These are phyloP conservation scores for Philantomba maxwellii DNA, from an alignment of 2,113 vertebrate genomes.

Conservation along the genomic window DNA sequence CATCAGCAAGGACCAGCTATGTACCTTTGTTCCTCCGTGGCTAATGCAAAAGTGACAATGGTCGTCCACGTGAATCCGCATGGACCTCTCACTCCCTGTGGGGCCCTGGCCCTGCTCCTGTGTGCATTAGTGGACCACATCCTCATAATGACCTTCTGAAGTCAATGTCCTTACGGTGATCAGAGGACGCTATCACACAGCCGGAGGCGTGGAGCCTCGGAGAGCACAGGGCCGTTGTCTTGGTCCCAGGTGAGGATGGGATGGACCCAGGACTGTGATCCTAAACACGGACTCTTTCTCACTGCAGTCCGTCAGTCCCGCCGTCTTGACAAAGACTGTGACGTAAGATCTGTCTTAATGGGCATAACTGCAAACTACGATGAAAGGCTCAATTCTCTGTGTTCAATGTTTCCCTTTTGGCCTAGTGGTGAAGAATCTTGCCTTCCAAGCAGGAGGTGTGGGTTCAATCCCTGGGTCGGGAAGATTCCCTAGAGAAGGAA, in stretches of 20 bases:
- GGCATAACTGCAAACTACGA: rapidly evolving
- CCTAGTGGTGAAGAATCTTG: not conserved
- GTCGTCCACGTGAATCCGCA: rapidly evolving
- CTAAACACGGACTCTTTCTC: not conserved
- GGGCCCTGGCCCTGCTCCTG: too few relatives aligned
- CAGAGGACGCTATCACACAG: too few relatives aligned
- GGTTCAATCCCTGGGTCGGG: not conserved
- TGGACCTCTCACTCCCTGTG: rapidly evolving
- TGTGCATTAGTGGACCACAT: rapidly evolving
- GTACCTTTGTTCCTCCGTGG: too few relatives aligned
- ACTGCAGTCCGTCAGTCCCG: rapidly evolving
- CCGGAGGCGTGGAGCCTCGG: too few relatives aligned
- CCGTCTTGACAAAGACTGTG: not conserved
- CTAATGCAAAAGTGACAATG: rapidly evolving
- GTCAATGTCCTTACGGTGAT: rapidly evolving
- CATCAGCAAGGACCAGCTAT: rapidly evolving
- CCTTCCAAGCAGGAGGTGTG: not conserved
- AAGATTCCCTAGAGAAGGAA: not conserved
- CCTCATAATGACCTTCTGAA: rapidly evolving
- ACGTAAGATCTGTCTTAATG: not conserved
- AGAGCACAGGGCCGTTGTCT: rapidly evolving
- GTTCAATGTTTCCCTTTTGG: not conserved
- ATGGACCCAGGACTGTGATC: rapidly evolving
- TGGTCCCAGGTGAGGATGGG: rapidly evolving
- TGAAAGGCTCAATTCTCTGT: not conserved